Conservation (phyloP, 1,140 invertebrate species). For the Drosophila busckii region DNA sequence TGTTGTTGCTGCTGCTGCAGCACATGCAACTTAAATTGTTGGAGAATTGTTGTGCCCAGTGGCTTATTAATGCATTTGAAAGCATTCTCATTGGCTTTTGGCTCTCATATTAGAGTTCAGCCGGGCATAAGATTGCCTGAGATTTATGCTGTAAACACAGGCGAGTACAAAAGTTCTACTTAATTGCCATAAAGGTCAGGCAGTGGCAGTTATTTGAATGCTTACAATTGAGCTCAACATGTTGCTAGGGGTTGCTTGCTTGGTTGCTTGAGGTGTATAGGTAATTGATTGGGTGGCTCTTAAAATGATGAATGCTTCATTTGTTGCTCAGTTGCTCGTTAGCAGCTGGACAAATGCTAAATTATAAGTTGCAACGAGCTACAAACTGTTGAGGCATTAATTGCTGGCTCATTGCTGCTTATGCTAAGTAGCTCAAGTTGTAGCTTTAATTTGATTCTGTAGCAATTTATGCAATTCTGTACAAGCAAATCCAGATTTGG, state of each 20-base stretch:
- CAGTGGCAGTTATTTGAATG: constrained; percentile 21
- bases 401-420: constrained; percentile 23
- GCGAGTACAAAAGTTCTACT: constrained; percentile 46
- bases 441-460: too few relatives aligned
- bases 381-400: constrained; percentile 29
- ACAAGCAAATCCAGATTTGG: too few relatives aligned
- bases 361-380: constrained; percentile 30
- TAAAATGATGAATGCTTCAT: constrained; percentile 66
- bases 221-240: constrained; percentile 25
- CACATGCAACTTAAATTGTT: constrained; percentile 30
- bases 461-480: too few relatives aligned
- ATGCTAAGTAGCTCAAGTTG: neutral
- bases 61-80: constrained; percentile 51
- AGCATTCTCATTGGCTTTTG: constrained; percentile 10
- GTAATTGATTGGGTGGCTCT: constrained; percentile 59
- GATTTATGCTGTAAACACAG: constrained; percentile 45
- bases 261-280: constrained; percentile 4
- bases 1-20: neutral
- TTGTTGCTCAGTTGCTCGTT: constrained; percentile 58
- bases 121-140: constrained; percentile 39
- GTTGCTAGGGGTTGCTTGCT: neutral
- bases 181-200: constrained; percentile 59
- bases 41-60: constrained; percentile 35
- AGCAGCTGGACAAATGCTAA: constrained; percentile 37
- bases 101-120: constrained; percentile 32